Evolutionary conservation across 2,888 invertebrate genomes (phyloP).

Genomic region (Caenorhabditis angaria): DNA sequence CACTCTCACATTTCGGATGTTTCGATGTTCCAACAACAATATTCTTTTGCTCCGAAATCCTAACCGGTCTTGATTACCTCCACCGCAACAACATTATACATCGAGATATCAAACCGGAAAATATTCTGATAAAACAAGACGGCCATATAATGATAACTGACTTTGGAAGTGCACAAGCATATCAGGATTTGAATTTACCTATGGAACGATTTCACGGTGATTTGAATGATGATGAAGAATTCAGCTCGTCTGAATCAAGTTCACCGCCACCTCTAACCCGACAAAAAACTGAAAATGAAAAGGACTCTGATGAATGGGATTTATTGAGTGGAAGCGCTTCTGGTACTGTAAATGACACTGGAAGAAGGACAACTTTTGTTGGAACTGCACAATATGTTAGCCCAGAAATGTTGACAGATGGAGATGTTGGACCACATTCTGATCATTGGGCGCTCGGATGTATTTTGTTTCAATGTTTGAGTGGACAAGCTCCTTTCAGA

Average conservation of each 20-base stretch:
- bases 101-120: conserved; percentile 93
- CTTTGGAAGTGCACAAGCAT: conserved; percentile 86
- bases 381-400: conserved; percentile 99
- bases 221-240: background rate
- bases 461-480: conserved; percentile 83
- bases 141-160: conserved; percentile 97
- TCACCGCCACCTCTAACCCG: conserved; percentile 14
- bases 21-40: conserved; percentile 88
- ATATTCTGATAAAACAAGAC: conserved; percentile 90
- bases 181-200: conserved; percentile 15
- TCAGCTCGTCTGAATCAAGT: conserved; percentile 13
- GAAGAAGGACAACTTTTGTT: conserved; percentile 79
- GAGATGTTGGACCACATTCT: conserved; percentile 75
- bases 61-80: conserved; percentile 60
- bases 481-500: conserved; percentile 90
- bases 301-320: conserved; percentile 26
- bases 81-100: conserved; percentile 63
- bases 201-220: conserved; percentile 25
- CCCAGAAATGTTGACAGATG: conserved; percentile 85
- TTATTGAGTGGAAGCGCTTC: too few relatives aligned
- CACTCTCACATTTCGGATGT: conserved; percentile 88
- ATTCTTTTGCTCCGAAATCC: conserved; percentile 88
- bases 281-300: conserved; percentile 8
- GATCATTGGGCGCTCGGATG: conserved; percentile 95
- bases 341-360: background rate